Evolutionary conservation across 2,113 vertebrate genomes (phyloP).

Genomic region (Miniopterus natalensis): DNA sequence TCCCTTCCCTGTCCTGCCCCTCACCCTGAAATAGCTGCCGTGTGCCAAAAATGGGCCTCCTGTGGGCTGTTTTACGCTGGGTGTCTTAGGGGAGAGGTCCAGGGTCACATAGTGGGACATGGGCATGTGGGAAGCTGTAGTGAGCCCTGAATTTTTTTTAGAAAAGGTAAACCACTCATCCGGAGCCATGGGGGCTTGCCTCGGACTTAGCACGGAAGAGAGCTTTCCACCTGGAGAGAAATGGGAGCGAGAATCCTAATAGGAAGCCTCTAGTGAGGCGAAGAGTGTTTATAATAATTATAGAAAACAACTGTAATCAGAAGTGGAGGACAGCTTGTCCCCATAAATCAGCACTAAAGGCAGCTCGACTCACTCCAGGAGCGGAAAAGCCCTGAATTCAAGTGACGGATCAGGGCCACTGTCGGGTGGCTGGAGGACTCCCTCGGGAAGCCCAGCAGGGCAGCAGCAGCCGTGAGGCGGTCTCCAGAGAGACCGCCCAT

Average conservation of each 20-base stretch:
- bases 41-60: not conserved
- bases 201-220: not conserved
- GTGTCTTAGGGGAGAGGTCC: not conserved
- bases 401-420: not conserved
- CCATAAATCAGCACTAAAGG: not conserved
- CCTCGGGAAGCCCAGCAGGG: accelerated
- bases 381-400: not conserved
- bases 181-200: not conserved
- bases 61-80: not conserved
- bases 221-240: not conserved
- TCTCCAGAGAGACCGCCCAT: not conserved
- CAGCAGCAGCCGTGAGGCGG: not conserved
- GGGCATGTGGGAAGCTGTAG: not conserved
- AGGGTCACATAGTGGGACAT: accelerated
- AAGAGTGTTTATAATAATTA: slow-evolving; percentile 45
- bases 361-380: not conserved
- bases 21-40: not conserved
- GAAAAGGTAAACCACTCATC: not conserved
- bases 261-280: slow-evolving; percentile 1
- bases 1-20: not conserved
- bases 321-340: not conserved
- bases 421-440: not conserved
- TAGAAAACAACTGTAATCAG: not conserved
- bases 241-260: not conserved
- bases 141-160: not conserved